Conservation (phyloP, 2,113 vertebrate species). For the Colistium nudipinnis region DNA sequence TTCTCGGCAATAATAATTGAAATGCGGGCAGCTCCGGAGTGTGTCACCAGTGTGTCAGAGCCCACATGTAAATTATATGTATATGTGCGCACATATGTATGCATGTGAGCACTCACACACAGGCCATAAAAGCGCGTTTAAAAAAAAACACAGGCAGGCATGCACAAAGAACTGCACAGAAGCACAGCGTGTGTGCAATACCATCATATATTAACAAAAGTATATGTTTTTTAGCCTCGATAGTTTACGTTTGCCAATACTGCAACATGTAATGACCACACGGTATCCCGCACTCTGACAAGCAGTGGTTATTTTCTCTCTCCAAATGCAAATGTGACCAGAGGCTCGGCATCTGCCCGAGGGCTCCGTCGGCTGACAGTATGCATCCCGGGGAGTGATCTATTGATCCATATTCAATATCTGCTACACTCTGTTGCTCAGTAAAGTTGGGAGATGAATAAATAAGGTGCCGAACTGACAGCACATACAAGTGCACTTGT, state of each 20-base stretch:
- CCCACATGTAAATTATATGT: conserved; percentile 62
- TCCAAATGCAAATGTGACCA: conserved; percentile 78
- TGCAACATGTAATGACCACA: conserved; percentile 35
- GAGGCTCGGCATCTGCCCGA: conserved; percentile 73
- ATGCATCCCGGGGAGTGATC: conserved; percentile 80
- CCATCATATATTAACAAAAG: conserved; percentile 1
- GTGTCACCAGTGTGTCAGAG: conserved; percentile 44
- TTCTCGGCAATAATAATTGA: conserved; percentile 70
- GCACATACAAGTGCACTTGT: conserved; percentile 59
- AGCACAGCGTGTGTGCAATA: not conserved
- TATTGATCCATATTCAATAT: conserved; percentile 84
- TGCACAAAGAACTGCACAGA: not conserved
- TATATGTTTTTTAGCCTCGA: conserved; percentile 16
- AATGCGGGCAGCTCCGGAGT: conserved; percentile 56
- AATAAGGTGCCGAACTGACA: conserved; percentile 75
- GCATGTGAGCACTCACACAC: conserved; percentile 39
- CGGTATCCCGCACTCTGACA: conserved; percentile 55
- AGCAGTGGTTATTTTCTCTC: conserved; percentile 73
- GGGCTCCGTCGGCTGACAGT: conserved; percentile 78
- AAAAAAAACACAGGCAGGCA: conserved; percentile 13
- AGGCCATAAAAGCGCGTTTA: conserved; percentile 47
- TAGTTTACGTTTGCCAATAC: conserved; percentile 50
- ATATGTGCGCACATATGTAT: conserved; percentile 51
- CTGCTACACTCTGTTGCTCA: conserved; percentile 72
- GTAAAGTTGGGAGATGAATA: conserved; percentile 77